Conservation (phyloP, 1,140 invertebrate genomes). For the Pemphigus obesinymphae region DNA sequence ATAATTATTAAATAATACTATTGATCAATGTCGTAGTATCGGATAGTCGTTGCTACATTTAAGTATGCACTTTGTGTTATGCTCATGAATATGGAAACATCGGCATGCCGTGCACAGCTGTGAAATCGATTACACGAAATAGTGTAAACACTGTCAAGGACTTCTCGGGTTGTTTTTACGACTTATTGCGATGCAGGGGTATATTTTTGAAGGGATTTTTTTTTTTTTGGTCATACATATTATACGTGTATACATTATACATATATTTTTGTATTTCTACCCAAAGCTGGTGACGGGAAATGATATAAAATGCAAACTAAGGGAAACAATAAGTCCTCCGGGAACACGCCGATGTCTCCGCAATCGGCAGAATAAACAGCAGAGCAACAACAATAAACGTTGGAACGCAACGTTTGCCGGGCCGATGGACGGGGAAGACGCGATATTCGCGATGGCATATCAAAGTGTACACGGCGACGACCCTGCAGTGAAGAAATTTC, state of each 20-base stretch:
- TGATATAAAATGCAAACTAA: conserved; percentile 34
- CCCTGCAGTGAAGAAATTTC: neutral
- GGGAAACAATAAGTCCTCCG: conserved; percentile 30
- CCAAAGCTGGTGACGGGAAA: neutral
- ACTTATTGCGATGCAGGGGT: neutral
- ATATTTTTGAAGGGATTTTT: neutral
- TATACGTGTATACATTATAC: neutral
- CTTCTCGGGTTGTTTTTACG: conserved; percentile 8
- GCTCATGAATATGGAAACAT: neutral
- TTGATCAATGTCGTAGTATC: neutral
- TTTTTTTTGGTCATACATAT: neutral
- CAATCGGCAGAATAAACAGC: conserved; percentile 22
- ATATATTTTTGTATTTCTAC: neutral
- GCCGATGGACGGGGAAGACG: neutral
- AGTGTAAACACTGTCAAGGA: conserved; percentile 2
- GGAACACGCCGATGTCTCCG: neutral
- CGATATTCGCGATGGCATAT: neutral
- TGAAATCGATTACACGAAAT: conserved; percentile 16
- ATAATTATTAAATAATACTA: no score
- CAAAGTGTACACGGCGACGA: neutral
- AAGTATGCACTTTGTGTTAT: no score
- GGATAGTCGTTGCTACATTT: neutral
- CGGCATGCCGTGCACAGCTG: neutral
- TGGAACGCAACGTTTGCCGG: neutral
- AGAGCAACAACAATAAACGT: conserved; percentile 31